A percentile compares a stretch with the other conserved stretches of the same genome.
phyloP scores from a whole-genome alignment of 2,113 vertebrate genomes.

The Rhineura floridana region DNA sequence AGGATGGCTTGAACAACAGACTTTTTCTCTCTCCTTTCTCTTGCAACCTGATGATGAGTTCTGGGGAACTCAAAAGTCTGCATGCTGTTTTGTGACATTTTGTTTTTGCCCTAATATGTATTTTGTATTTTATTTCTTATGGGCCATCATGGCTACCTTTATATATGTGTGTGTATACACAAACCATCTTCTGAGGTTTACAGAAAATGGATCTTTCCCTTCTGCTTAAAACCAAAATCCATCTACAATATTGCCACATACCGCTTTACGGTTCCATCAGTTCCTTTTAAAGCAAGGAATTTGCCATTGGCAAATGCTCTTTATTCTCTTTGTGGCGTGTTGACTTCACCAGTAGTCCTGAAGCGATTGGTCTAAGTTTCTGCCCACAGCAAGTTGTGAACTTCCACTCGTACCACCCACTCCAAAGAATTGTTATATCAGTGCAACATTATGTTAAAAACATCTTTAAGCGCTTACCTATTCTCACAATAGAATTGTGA shows the following conservation, averaged over 20 bases:
- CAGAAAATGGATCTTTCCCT: not conserved
- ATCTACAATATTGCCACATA: not conserved
- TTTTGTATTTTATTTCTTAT: too few species aligned
- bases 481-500: conserved; percentile 1
- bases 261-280: not conserved
- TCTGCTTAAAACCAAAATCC: not conserved
- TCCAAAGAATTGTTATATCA: conserved; percentile 5
- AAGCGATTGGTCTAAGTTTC: not conserved
- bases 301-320: not conserved
- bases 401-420: not conserved
- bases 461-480: not conserved
- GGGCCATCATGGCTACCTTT: too few species aligned
- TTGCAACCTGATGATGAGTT: too few species aligned
- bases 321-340: not conserved
- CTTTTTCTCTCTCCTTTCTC: too few species aligned
- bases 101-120: too few species aligned
- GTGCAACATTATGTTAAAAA: conserved; percentile 1
- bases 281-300: not conserved
- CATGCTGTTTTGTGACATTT: too few species aligned
- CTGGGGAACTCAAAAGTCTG: too few species aligned
- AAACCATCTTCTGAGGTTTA: not conserved
- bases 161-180: not conserved
- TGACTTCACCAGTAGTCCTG: not conserved
- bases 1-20: too few species aligned
- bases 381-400: not conserved